These are phyloP conservation scores for Embidobia sp. DNA, from an alignment of 2,888 invertebrate genomes.

Conservation along the genomic window DNA sequence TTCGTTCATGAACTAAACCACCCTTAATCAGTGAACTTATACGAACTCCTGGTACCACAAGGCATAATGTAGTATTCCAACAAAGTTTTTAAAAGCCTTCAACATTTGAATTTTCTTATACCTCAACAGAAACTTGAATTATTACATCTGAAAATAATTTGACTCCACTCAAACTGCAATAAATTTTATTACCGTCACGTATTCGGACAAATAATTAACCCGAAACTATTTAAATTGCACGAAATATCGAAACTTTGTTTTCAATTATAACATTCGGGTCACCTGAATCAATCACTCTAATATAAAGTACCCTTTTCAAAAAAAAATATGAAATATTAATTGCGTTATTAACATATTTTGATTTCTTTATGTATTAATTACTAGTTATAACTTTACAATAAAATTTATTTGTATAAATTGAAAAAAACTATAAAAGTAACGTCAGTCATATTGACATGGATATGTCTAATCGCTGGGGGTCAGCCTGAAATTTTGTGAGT, in stretches of 20 bases:
- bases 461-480: no score
- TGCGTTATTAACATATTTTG: no score
- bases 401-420: no score
- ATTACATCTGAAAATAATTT: slow-evolving; percentile 33
- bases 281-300: no score
- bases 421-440: no score
- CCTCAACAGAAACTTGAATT: slow-evolving; percentile 3
- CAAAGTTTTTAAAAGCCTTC: slow-evolving; percentile 7
- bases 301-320: no score
- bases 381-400: no score
- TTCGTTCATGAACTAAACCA: not conserved
- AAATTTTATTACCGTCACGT: slow-evolving; percentile 15
- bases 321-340: no score
- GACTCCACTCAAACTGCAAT: slow-evolving; percentile 1
- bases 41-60: slow-evolving; percentile 13
- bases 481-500: no score
- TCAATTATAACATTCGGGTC: slow-evolving; percentile 6
- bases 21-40: slow-evolving; percentile 3
- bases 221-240: slow-evolving; percentile 11
- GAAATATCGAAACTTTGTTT: slow-evolving; percentile 20
- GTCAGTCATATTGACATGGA: no score
- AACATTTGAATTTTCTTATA: slow-evolving; percentile 3
- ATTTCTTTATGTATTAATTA: no score
- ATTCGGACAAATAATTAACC: slow-evolving; percentile 13
- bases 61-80: slow-evolving; percentile 20